Evolutionary conservation across 2,888 invertebrate genomes (phyloP), one percentile per base, ranked within the genome.

Genomic region (Seira ritae): DNA sequence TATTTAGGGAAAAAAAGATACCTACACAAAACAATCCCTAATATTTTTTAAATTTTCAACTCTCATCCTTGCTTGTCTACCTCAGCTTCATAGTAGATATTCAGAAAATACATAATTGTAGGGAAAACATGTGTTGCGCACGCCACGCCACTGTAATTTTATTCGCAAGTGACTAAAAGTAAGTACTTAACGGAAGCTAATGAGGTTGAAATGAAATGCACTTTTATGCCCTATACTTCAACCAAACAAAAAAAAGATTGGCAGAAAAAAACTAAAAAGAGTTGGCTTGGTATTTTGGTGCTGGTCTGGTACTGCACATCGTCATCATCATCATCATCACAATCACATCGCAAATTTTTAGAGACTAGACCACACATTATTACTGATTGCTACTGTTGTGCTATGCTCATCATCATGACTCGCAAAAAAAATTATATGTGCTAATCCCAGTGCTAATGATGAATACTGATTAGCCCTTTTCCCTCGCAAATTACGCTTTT

Each of bases 171-270:
- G n/a, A n/a, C n/a, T n/a, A n/a, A n/a, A n/a, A n/a, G n/a, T n/a
- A n/a, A n/a, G n/a, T n/a, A n/a, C n/a, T 71, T 76, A 76, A 75
- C 81, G 81, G 81, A 75, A 81, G 75, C 81, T 75, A 81, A 81
- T 81, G 81, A 81, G 81, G 81, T 70, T 81, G 81, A 81, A 70
- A 80, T 74, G 55, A 80, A 81, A 62, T 81, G 75, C 81, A 68
- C 71, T 68, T 79, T 81, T 81, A 75, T 81, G 75, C 75, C 75
- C 81, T 81, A n/a, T n/a, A 81, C 75, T 81, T 81, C 75, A 74
- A 65, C 10, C 66, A 50, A 69, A 80, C 62, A 80, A 68, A 76
- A 50, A n/a, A 17, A 15, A 42, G 6, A 15, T 10, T 42, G 46
- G 15, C 46, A 15, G 8, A 42, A 42, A 42, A 42, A 42, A 42